Base-by-base conservation (phyloP, 2,113 vertebrate species). In the Arizona elegans region DNA sequence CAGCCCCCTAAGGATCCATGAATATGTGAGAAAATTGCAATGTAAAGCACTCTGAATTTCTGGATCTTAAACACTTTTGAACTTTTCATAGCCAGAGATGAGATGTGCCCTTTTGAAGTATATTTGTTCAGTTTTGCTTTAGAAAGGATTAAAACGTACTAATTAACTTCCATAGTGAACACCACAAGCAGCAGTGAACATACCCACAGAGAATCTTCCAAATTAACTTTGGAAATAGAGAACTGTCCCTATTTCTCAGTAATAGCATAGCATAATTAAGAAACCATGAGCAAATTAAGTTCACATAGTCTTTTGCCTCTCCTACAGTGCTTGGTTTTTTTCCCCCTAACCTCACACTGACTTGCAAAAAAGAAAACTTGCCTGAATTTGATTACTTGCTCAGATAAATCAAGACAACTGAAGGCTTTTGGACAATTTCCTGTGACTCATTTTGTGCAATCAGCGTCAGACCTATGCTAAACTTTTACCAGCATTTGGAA, bases 371-470 rank as follows among this genome's bases (percentile, higher is more conserved):
- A 38, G 81, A 75, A 70, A 81, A 43, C 29, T 89, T 93, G 92
- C 26, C n/a, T 0, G 0, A 0, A 23, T 91, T 90, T 0, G 0
- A 8, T 54, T 13, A 19, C 29, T 81, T 91, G 62, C 13, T 0
- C 50, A 87, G 26, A 70, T 54, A 59, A 54, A 47, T 2, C n/a
- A 17, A 86, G 55, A 2, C 43, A 91, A 11, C 91, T 50, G 56
- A 81, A 89, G 9, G 75, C 47, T 17, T n/a, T 47, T 75, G 33
- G 21, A 26, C 38, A 56, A 56, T 11, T 89, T 55, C 52, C 65
- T 33, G 33, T 65, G 26, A 86, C 1, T 8, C 33, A 15, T 65
- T 33, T 2, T 47, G 1, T 0, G 21, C 6, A 56, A 47, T 94
- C 65, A 62, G 86, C 23, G 87, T 47, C 50, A 81, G 38, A 33